These are phyloP conservation scores for Coelinius sp. DNA, from an alignment of 2,888 invertebrate genomes.

Conservation along the genomic window DNA sequence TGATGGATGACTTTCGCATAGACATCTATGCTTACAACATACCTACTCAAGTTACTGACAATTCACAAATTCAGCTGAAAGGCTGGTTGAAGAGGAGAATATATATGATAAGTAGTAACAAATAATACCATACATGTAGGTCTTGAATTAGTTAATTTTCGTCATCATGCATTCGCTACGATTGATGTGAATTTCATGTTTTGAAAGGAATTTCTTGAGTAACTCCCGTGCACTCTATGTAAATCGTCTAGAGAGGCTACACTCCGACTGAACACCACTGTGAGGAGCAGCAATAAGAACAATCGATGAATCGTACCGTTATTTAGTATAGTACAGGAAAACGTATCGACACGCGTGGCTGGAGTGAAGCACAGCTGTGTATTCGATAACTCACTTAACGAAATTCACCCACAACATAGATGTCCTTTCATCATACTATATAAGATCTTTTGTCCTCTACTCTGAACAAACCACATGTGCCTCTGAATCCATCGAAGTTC, in stretches of 20 bases:
- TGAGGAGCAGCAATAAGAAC: conserved; percentile 38
- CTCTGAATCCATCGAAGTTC: too few species aligned
- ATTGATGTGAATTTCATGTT: not conserved
- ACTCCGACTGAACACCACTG: conserved; percentile 21
- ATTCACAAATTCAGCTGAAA: too few species aligned
- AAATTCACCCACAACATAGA: not conserved
- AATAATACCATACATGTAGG: too few species aligned
- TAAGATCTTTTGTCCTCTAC: too few species aligned
- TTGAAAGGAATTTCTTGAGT: not conserved
- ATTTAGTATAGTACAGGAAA: conserved; percentile 53
- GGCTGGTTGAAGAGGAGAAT: too few species aligned
- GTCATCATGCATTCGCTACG: not conserved
- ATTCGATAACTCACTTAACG: not conserved
- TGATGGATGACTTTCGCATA: too few species aligned
- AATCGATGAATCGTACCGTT: conserved; percentile 56
- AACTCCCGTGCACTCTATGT: not conserved
- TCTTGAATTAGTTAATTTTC: too few species aligned
- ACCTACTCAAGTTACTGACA: too few species aligned
- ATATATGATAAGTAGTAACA: too few species aligned
- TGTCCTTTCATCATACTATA: not conserved
- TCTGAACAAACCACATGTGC: too few species aligned
- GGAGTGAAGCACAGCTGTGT: conserved; percentile 34
- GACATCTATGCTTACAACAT: too few species aligned
- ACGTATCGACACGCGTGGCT: conserved; percentile 42
- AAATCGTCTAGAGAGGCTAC: not conserved